Evolutionary conservation across 1,140 invertebrate genomes (phyloP), one percentile per base, ranked within the genome.

Genomic region (Tribolium castaneum): DNA sequence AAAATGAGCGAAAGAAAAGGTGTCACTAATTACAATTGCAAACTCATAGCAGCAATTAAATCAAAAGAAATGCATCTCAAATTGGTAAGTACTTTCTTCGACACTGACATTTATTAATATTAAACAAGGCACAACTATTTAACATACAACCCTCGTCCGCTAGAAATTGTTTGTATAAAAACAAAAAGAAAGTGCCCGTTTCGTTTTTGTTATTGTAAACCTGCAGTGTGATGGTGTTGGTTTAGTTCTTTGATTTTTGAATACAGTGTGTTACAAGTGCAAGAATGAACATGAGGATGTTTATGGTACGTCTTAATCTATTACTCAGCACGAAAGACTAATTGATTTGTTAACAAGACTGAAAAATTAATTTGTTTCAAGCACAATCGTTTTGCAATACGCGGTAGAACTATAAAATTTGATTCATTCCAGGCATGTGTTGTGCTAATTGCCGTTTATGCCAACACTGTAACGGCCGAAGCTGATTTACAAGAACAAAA

Each of bases 171-270:
- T 77, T 52, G 56, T 83, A 84, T 84, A 84, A 82, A 84, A 83
- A 82, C 79, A 79, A 82, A 82, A 83, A 84, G 82, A 84, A 84
- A 84, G 82, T 83, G 72, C 80, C 70, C 16, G 76, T 66, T 52
- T 80, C 76, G 80, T 78, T 81, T 82, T 71, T 81, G 79, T 82
- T 71, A 19, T 70, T 70, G 54, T 59, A 35, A 19, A 62, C 50
- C 70, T 74, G 77, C 51, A 14, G 35, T 70, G 82, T 81, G 80
- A 81, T 83, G 76, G 76, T 82, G 74, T 50, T 80, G 71, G 78
- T 81, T 78, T 79, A 75, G 74, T 82, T 77, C 70, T 75, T 52
- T 75, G 22, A 25, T 34, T n/a, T 30, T 30, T 54, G 16, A 22
- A 13, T 19, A 54, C 16, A 4, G 10, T 51, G 12, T 71, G 70